A percentile compares a stretch with the other conserved stretches of the same genome.
phyloP scores from a whole-genome alignment of 2,797 vertebrate genomes.

The Eutrigla gurnardus region DNA sequence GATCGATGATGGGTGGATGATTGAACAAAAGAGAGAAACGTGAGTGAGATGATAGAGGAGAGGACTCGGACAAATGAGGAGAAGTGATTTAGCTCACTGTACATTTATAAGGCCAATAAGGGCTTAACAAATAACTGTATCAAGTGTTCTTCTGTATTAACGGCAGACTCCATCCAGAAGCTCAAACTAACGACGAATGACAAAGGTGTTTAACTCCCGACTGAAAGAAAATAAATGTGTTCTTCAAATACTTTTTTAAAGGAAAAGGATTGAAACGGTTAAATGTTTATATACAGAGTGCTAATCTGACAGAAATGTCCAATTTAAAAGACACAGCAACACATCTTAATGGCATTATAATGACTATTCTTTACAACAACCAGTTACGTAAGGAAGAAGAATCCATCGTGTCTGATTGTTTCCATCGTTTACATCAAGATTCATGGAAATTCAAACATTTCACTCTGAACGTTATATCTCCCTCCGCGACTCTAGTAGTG shows the following conservation, averaged over 20 bases:
- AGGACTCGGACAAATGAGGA: too few relatives aligned
- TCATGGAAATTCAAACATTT: too few relatives aligned
- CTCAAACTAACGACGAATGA: constrained; percentile 29
- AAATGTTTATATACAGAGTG: neutral
- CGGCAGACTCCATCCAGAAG: constrained; percentile 33
- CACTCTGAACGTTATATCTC: neutral
- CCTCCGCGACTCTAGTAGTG: neutral
- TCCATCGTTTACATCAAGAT: too few relatives aligned
- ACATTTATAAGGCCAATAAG: constrained; percentile 25
- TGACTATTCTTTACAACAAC: neutral
- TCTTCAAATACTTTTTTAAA: neutral
- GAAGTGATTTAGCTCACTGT: too few relatives aligned
- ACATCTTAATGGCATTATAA: constrained; percentile 2
- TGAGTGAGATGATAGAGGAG: too few relatives aligned
- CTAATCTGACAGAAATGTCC: neutral
- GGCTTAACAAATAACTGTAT: constrained; percentile 48
- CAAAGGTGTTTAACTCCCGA: neutral
- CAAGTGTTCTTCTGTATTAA: constrained; percentile 41
- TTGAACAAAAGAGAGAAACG: too few relatives aligned
- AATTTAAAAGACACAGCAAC: neutral
- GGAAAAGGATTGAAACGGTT: neutral
- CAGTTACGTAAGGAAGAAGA: too few relatives aligned
- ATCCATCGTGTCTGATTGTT: too few relatives aligned
- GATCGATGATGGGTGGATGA: too few relatives aligned
- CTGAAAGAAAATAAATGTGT: neutral